Evolutionary conservation across 2,797 vertebrate species (phyloP).

Genomic region (Stomatorhinus walkeri): DNA sequence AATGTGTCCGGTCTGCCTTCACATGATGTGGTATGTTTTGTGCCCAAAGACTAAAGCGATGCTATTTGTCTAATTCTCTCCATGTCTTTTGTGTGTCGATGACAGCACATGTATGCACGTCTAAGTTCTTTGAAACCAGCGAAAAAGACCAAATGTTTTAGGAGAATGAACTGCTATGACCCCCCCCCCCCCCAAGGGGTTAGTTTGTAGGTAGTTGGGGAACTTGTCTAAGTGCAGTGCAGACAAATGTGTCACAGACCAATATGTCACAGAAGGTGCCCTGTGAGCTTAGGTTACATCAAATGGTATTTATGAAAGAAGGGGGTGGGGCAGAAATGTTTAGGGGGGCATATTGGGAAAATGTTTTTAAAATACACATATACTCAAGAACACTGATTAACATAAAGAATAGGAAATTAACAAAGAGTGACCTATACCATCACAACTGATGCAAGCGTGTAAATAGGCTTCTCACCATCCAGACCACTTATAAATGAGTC

Average conservation of each 20-base stretch:
- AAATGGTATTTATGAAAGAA: background rate
- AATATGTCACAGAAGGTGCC: background rate
- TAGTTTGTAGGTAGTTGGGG: background rate
- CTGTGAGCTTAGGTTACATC: background rate
- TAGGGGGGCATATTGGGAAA: background rate
- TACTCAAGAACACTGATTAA: constrained; percentile 14
- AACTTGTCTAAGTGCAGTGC: background rate
- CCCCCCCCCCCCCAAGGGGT: background rate
- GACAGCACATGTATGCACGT: background rate
- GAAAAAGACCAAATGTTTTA: background rate
- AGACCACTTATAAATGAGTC: constrained; percentile 19
- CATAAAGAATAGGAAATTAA: constrained; percentile 19
- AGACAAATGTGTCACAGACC: background rate
- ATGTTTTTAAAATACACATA: background rate
- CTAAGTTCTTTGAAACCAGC: background rate
- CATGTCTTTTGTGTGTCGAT: background rate
- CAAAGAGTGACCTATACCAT: constrained; percentile 17
- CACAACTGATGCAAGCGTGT: constrained; percentile 9
- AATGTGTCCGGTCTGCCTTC: background rate
- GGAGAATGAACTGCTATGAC: background rate
- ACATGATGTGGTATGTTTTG: background rate
- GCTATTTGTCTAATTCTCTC: background rate
- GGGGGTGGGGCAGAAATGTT: background rate
- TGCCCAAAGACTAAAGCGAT: background rate
- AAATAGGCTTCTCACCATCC: constrained; percentile 1